phyloP scores from a whole-genome alignment of 2,888 invertebrate species.

The Ischnura elegans region DNA sequence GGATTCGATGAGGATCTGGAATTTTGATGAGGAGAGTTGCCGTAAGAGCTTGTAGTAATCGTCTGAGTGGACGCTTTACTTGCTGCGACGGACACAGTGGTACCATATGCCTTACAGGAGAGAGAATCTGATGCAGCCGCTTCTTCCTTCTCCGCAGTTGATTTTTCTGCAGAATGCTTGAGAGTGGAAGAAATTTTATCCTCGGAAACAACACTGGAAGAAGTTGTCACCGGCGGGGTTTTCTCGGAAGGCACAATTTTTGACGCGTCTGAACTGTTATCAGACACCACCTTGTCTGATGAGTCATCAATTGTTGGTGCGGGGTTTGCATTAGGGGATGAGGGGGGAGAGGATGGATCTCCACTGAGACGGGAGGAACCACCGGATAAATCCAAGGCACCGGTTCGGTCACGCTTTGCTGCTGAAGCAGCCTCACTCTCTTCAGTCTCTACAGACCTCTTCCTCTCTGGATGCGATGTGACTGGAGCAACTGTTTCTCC shows the following conservation, averaged over 20 bases:
- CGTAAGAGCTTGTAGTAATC: neutral
- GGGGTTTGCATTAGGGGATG: neutral
- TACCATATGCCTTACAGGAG: neutral
- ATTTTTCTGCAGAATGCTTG: neutral
- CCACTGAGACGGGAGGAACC: conserved; percentile 60
- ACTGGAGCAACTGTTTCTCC: neutral
- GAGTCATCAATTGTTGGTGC: neutral
- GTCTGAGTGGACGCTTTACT: neutral
- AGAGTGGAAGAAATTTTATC: neutral
- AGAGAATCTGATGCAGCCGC: neutral
- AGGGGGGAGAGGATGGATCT: neutral
- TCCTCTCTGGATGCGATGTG: conserved; percentile 29
- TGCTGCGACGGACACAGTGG: neutral
- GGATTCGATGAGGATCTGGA: neutral
- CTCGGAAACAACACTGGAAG: neutral
- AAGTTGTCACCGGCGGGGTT: neutral
- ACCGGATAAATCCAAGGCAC: conserved; percentile 43
- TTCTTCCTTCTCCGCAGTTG: neutral
- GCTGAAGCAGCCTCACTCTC: neutral
- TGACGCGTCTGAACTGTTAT: neutral
- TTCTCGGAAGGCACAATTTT: neutral
- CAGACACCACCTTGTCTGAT: neutral
- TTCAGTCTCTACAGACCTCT: neutral
- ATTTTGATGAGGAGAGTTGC: neutral
- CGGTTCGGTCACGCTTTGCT: conserved; percentile 42